Base-by-base conservation (phyloP, 2,888 invertebrate genomes). In the Ophioninae sp. region DNA sequence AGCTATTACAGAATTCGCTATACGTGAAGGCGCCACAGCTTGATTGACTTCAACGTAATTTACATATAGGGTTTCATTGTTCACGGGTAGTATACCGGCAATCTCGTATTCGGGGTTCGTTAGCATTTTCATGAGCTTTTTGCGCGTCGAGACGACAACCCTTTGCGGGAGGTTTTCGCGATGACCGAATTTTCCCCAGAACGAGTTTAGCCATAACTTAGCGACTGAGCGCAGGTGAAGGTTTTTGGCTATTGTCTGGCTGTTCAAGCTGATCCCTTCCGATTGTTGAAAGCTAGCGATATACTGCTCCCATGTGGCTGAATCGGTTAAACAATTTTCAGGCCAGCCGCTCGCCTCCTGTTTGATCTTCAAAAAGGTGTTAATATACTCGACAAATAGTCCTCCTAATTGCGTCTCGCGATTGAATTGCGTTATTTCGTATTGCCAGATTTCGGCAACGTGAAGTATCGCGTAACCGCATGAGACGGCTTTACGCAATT, bases 381-480 rank as follows among this genome's bases (percentile, higher is more conserved):
- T 57, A 57, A 39, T 88, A 57, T 23, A 62, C 10, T 62, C 86
- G 41, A 41, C 41, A 8, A 41, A 41, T 41, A 41, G 8, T 6
- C 41, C 41, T 41, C 41, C 41, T 41, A 8, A 8, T 3, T 8
- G 6, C 3, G 62, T 89, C 86, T 86, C 17, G 87, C 75, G n/a
- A 44, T 88, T 59, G 72, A 91, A 92, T 76, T 91, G 87, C 88
- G 90, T 91, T 7, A 91, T n/a, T n/a, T n/a, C n/a, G n/a, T n/a
- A n/a, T n/a, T n/a, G n/a, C n/a, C n/a, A n/a, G n/a, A n/a, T n/a
- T 82, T 91, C 90, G 44, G 84, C 84, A 2, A 90, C 82, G 61
- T 87, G 70, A 0, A 85, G 0, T 0, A 91, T 76, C 39, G 76
- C 68, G 68, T 90, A 91, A 0, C 89, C 89, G 69, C 87, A 84